Conservation (phyloP, 2,888 invertebrate species). For the Andrena dorsata region DNA sequence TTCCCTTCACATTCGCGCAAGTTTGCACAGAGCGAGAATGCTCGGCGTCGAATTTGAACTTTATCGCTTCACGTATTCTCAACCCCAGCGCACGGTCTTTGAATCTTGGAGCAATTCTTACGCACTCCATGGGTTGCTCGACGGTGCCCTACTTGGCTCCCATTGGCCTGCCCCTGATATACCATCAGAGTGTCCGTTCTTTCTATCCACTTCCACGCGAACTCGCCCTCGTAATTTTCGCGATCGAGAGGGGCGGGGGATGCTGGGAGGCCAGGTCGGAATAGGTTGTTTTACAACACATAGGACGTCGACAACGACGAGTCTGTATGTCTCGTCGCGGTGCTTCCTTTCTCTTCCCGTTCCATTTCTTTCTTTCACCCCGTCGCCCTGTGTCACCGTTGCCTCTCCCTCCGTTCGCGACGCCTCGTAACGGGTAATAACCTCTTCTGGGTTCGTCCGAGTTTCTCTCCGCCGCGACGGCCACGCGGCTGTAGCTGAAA, state of each 20-base stretch:
- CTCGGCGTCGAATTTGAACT: neutral
- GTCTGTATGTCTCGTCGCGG: constrained; percentile 15
- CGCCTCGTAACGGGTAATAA: constrained; percentile 69
- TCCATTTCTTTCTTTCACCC: constrained; percentile 9
- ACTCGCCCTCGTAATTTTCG: constrained; percentile 2
- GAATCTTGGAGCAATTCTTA: no score
- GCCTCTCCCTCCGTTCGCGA: constrained; percentile 25
- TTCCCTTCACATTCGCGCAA: no score
- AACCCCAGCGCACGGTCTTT: neutral
- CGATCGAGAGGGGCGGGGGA: neutral
- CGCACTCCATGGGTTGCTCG: neutral
- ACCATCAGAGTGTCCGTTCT: constrained; percentile 7
- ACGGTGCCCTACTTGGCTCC: neutral
- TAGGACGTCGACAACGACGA: constrained; percentile 24
- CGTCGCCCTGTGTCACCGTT: constrained; percentile 4
- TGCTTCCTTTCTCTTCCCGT: constrained; percentile 1
- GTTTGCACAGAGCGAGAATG: no score
- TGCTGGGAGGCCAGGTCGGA: neutral
- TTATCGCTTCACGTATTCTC: neutral
- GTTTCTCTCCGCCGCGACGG: constrained; percentile 44
- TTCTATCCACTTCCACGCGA: neutral
- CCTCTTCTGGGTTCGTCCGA: constrained; percentile 55
- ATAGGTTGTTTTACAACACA: constrained; percentile 17
- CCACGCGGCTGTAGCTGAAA: constrained; percentile 58
- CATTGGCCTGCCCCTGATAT: neutral